Evolutionary conservation across 2,888 invertebrate genomes (phyloP).

Genomic region (Nymphalis c-album): DNA sequence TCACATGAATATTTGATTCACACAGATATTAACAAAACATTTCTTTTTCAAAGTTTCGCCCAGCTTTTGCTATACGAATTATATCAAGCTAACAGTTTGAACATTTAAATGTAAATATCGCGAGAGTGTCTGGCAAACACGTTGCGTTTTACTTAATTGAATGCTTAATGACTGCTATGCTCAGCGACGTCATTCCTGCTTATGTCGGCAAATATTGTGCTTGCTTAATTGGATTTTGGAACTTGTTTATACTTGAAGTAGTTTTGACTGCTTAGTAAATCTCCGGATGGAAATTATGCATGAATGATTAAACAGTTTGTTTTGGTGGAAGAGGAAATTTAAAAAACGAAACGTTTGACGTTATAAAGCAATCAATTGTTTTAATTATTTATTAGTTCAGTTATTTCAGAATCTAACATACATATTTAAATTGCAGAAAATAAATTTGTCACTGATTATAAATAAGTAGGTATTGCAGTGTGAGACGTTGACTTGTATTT

Average conservation of each 20-base stretch:
- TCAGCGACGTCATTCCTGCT: constrained; percentile 40
- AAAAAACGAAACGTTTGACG: neutral
- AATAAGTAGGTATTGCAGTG: too few species aligned
- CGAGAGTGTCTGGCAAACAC: constrained; percentile 65
- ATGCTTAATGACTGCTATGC: constrained; percentile 63
- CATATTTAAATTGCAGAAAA: too few species aligned
- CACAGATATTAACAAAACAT: too few species aligned
- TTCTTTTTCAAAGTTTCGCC: constrained; percentile 33
- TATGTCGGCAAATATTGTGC: constrained; percentile 43
- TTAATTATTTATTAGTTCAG: neutral
- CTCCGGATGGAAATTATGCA: constrained; percentile 4
- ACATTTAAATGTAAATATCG: constrained; percentile 50
- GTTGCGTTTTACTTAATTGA: constrained; percentile 73
- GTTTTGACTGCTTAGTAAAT: constrained; percentile 7
- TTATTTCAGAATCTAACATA: too few species aligned
- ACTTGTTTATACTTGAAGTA: constrained; percentile 13
- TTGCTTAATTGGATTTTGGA: constrained; percentile 44
- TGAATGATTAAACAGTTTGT: neutral
- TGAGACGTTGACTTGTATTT: too few species aligned
- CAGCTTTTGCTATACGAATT: constrained; percentile 1
- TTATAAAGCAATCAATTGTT: too few species aligned
- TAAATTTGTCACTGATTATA: too few species aligned
- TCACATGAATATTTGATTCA: too few species aligned
- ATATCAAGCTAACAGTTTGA: neutral
- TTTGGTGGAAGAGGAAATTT: neutral